phyloP scores from a whole-genome alignment of 2,888 invertebrate species.

The Diaprepes abbreviatus region DNA sequence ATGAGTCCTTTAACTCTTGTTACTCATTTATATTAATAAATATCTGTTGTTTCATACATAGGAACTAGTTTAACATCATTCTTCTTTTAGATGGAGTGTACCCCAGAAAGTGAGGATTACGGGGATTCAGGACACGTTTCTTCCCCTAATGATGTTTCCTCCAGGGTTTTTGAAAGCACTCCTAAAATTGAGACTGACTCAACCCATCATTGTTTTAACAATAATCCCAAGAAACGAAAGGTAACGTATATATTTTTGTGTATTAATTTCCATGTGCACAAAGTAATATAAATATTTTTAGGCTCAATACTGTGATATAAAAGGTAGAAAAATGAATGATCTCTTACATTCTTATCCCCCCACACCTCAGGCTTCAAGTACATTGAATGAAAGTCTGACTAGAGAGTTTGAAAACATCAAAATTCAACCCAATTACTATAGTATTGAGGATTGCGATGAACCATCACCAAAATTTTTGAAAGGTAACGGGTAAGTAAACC shows the following conservation, averaged over 20 bases:
- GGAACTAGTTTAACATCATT: background rate
- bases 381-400: slow-evolving; percentile 61
- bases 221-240: slow-evolving; percentile 58
- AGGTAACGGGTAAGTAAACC: slow-evolving; percentile 37
- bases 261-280: background rate
- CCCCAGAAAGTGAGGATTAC: slow-evolving; percentile 21
- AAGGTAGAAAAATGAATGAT: slow-evolving; percentile 48
- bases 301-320: slow-evolving; percentile 34
- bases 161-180: slow-evolving; percentile 51
- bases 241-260: slow-evolving; percentile 38
- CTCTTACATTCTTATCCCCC: slow-evolving; percentile 53
- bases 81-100: slow-evolving; percentile 29
- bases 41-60: background rate
- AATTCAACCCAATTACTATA: slow-evolving; percentile 35
- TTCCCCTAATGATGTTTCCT: slow-evolving; percentile 41
- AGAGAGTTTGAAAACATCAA: slow-evolving; percentile 59
- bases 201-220: slow-evolving; percentile 41
- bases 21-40: background rate
- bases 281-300: background rate
- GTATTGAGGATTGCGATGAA: slow-evolving; percentile 25
- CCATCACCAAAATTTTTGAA: slow-evolving; percentile 41
- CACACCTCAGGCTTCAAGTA: slow-evolving; percentile 59
- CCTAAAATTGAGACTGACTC: slow-evolving; percentile 50
- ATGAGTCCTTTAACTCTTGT: too few relatives aligned
- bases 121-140: slow-evolving; percentile 5